A percentile compares a stretch with the other conserved stretches of the same genome.
Conservation (phyloP, 1,140 invertebrate genomes). For the Calliopsis andreniformis region DNA sequence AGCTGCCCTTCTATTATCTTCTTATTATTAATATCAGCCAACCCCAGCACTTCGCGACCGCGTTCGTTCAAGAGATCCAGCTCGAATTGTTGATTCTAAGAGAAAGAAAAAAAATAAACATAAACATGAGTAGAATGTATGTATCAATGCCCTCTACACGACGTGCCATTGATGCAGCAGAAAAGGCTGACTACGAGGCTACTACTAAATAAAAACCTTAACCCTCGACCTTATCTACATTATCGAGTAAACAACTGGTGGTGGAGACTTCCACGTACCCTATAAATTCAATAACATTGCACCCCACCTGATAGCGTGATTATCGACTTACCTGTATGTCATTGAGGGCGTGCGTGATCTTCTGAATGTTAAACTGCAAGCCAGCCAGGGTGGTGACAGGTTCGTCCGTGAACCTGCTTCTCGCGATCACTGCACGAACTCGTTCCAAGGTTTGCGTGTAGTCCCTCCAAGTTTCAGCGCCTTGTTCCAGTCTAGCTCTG, state of each 20-base stretch:
- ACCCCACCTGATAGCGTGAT: neutral
- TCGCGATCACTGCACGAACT: constrained; percentile 87
- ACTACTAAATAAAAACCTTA: no score
- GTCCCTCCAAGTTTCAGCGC: constrained; percentile 90
- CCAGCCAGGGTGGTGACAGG: constrained; percentile 88
- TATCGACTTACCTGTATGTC: constrained; percentile 86
- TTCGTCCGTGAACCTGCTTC: constrained; percentile 88
- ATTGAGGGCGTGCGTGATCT: constrained; percentile 88
- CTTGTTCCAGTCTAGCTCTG: constrained; percentile 88
- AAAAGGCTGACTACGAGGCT: no score
- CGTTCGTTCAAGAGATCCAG: constrained; percentile 86
- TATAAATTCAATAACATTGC: no score
- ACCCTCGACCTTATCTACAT: no score
- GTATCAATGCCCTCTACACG: no score
- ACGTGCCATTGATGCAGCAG: no score
- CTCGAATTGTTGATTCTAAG: constrained; percentile 84
- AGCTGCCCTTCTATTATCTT: constrained; percentile 84
- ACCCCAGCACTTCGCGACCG: constrained; percentile 84
- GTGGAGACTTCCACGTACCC: no score
- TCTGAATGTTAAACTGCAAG: constrained; percentile 90
- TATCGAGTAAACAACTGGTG: no score
- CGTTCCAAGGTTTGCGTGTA: constrained; percentile 89
- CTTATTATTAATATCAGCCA: constrained; percentile 85
- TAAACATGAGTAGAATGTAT: no score
- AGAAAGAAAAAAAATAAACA: neutral